These are phyloP conservation scores for Buphagus erythrorhynchus DNA, from an alignment of 2,797 vertebrate genomes.

Conservation along the genomic window DNA sequence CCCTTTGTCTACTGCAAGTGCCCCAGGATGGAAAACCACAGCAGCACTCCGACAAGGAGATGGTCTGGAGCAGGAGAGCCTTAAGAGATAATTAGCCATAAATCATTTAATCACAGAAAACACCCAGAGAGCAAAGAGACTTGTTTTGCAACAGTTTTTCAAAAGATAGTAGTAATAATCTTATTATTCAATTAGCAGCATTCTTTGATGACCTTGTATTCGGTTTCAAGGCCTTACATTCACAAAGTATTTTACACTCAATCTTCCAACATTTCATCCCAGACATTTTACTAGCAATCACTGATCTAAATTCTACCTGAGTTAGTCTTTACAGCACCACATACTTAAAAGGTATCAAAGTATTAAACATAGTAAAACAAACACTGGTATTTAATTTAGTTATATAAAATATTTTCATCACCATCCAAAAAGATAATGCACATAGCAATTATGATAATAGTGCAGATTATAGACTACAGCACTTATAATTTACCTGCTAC, in stretches of 20 bases:
- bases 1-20: neutral
- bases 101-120: conserved; percentile 6
- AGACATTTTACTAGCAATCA: neutral
- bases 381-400: neutral
- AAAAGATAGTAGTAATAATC: neutral
- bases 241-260: neutral
- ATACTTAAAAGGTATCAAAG: neutral
- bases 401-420: conserved; percentile 7
- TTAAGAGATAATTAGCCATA: neutral
- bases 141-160: neutral
- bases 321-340: neutral
- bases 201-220: neutral
- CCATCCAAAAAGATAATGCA: conserved; percentile 30
- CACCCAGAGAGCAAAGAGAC: neutral
- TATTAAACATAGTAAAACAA: neutral
- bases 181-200: neutral
- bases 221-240: neutral
- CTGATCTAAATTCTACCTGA: neutral
- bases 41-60: neutral
- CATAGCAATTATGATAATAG: conserved; percentile 29
- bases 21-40: neutral
- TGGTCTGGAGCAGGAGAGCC: neutral
- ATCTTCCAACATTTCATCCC: neutral
- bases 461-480: neutral
- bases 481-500: conserved; percentile 18